These are phyloP conservation scores for Tigriopus japonicus DNA, from an alignment of 1,140 invertebrate species.

Conservation along the genomic window DNA sequence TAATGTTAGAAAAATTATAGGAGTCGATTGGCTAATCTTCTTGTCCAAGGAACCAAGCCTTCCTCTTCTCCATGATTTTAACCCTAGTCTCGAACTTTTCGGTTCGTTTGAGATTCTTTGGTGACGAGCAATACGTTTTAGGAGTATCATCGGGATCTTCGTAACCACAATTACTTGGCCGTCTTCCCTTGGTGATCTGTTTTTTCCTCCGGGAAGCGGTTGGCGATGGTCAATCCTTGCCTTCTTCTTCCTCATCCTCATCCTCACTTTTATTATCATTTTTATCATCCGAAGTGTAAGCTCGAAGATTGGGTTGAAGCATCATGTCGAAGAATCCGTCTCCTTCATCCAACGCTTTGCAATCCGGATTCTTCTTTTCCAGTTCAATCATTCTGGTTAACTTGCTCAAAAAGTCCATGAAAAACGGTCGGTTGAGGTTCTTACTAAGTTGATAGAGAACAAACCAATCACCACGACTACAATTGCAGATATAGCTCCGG, in stretches of 20 bases:
- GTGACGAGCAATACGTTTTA: too few species aligned
- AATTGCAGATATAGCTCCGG: constrained; percentile 2
- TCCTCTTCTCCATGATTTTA: too few species aligned
- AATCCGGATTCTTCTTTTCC: background rate
- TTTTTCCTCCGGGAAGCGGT: too few species aligned
- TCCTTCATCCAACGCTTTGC: background rate
- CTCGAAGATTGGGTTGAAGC: constrained; percentile 1
- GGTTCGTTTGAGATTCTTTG: too few species aligned
- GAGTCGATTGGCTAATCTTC: too few species aligned
- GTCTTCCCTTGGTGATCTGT: too few species aligned
- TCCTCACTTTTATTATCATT: background rate
- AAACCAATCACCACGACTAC: constrained; percentile 10
- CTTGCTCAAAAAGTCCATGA: constrained; percentile 9
- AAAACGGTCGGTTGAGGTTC: constrained; percentile 10
- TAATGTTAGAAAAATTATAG: too few species aligned
- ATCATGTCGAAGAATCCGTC: constrained; percentile 9
- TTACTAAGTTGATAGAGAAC: constrained; percentile 13
- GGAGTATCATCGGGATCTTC: too few species aligned
- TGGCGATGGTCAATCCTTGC: too few species aligned
- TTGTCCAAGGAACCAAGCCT: too few species aligned
- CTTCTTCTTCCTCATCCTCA: background rate
- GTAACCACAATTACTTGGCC: too few species aligned
- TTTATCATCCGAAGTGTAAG: background rate
- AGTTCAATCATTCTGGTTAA: background rate
- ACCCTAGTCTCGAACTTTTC: too few species aligned